Evolutionary conservation across 2,113 vertebrate species (phyloP).

Genomic region (Sprattus sprattus): DNA sequence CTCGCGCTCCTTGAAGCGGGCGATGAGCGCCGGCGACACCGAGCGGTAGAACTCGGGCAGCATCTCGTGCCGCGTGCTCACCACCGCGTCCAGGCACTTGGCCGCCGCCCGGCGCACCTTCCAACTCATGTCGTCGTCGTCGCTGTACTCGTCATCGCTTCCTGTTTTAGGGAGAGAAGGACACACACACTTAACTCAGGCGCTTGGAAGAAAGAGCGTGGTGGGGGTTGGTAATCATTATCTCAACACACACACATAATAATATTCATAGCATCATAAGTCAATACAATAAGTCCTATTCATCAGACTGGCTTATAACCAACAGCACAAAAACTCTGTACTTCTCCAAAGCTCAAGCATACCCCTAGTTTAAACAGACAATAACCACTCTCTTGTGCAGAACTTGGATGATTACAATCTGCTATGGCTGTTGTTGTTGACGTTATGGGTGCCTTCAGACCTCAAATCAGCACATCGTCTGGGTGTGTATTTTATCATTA

Average conservation of each 20-base stretch:
- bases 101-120: slow-evolving; percentile 95
- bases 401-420: not conserved
- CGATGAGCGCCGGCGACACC: slow-evolving; percentile 92
- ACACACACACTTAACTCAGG: not conserved
- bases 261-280: not conserved
- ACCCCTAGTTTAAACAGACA: not conserved
- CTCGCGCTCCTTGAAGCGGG: slow-evolving; percentile 96
- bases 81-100: slow-evolving; percentile 94
- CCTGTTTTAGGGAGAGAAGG: slow-evolving; percentile 65
- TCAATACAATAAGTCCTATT: not conserved
- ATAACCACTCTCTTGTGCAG: not conserved
- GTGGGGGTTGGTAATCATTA: no score
- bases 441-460: not conserved
- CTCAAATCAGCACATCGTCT: not conserved
- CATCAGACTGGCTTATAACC: not conserved
- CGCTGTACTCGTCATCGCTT: slow-evolving; percentile 97
- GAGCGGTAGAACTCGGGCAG: slow-evolving; percentile 97
- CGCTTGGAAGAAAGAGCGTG: not conserved
- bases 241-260: not conserved
- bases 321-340: not conserved
- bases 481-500: not conserved
- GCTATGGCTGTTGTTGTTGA: not conserved
- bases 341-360: no score
- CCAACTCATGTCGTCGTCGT: slow-evolving; percentile 99
- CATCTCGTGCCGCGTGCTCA: slow-evolving; percentile 98